Percentiles rank a stretch among this genome's conserved stretches.
These are phyloP conservation scores for Platynereis dumerilii DNA, from an alignment of 2,888 invertebrate species.

Conservation along the genomic window DNA sequence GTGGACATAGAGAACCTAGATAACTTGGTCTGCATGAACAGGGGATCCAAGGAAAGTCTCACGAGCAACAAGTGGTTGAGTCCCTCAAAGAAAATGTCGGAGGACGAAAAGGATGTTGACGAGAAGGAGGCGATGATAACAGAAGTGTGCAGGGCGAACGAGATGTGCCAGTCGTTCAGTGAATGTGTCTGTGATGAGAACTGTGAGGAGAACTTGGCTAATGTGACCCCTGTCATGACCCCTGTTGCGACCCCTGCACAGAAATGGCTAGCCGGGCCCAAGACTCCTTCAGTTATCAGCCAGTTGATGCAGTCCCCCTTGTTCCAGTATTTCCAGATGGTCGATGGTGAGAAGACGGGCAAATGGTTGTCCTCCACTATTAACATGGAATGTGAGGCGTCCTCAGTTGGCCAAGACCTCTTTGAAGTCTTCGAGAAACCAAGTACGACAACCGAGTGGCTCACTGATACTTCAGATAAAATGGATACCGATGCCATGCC, in stretches of 20 bases:
- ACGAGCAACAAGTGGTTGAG: background rate
- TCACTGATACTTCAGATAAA: too few species aligned
- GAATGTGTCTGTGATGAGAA: slow-evolving; percentile 24
- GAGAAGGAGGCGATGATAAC: slow-evolving; percentile 6
- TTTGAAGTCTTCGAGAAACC: too few species aligned
- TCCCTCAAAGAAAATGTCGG: background rate
- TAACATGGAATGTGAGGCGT: too few species aligned
- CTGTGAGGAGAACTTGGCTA: slow-evolving; percentile 6
- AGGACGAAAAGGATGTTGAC: slow-evolving; percentile 13
- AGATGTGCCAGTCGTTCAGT: slow-evolving; percentile 17
- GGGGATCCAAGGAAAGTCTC: background rate
- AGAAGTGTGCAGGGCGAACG: slow-evolving; percentile 19
- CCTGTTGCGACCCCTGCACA: background rate
- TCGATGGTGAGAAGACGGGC: background rate
- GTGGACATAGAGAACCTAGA: slow-evolving; percentile 25
- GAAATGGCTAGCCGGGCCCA: background rate
- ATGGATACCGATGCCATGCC: too few species aligned
- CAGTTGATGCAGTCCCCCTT: slow-evolving; percentile 10
- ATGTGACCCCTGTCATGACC: background rate
- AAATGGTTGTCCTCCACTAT: too few species aligned
- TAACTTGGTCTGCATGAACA: background rate
- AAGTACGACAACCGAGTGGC: too few species aligned
- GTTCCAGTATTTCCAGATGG: slow-evolving; percentile 16
- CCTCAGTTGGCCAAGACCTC: too few species aligned
- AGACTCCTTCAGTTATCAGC: background rate